Percentiles rank a stretch among this genome's conserved stretches.
These are phyloP conservation scores for Myotis findleyi DNA, from an alignment of 2,797 vertebrate species.

Conservation along the genomic window DNA sequence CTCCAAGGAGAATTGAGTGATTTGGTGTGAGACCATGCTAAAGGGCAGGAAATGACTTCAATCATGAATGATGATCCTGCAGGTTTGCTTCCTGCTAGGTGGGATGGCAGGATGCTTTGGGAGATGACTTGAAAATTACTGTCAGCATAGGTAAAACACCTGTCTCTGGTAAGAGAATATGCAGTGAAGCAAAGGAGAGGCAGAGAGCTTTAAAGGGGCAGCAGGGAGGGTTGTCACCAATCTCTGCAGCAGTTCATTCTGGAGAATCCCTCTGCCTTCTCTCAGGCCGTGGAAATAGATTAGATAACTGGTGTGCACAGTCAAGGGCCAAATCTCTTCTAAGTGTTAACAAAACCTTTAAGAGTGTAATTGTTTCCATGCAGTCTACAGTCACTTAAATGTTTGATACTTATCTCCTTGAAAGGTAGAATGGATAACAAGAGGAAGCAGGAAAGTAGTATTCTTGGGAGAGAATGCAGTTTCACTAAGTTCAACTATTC, in stretches of 20 bases:
- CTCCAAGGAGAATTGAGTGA: background rate
- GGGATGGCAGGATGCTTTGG: background rate
- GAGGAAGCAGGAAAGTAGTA: background rate
- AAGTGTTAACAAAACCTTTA: background rate
- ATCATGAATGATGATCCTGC: accelerated
- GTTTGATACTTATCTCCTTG: background rate
- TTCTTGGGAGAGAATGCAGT: background rate
- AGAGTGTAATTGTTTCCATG: background rate
- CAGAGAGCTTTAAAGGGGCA: background rate
- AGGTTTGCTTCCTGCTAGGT: background rate
- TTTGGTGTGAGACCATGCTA: background rate
- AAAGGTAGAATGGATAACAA: background rate
- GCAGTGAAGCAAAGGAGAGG: background rate
- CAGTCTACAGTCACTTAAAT: background rate
- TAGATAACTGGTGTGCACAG: background rate
- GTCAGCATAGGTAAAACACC: background rate
- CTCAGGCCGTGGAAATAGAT: background rate
- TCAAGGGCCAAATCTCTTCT: background rate
- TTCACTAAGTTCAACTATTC: background rate
- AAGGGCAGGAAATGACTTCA: background rate
- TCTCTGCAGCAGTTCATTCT: background rate
- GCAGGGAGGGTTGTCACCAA: background rate
- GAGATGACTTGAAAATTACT: background rate
- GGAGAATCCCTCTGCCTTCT: background rate
- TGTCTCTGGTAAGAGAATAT: background rate